Percentiles rank a stretch among this genome's conserved stretches.
Conservation (phyloP, 2,113 vertebrate species). For the Neofelis nebulosa region DNA sequence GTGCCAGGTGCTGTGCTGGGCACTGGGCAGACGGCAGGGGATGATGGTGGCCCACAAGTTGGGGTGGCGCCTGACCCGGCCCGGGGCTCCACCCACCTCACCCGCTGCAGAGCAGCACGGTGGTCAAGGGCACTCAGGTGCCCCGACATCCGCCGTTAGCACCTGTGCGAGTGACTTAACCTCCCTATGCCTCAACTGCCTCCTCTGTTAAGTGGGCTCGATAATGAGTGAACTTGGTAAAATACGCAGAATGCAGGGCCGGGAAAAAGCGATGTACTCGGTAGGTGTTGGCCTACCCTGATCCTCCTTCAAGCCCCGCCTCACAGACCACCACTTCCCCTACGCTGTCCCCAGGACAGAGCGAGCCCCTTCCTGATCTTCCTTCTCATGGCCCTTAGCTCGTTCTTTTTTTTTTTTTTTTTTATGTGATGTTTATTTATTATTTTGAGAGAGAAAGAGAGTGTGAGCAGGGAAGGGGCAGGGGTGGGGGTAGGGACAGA, state of each 20-base stretch:
- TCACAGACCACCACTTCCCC: not conserved
- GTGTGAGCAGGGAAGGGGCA: too few relatives aligned
- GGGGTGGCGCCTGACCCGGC: not conserved
- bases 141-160: not conserved
- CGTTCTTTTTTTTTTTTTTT: too few relatives aligned
- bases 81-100: not conserved
- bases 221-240: not conserved
- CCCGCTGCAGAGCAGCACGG: not conserved
- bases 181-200: not conserved
- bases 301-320: fast-evolving
- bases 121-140: not conserved
- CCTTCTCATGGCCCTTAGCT: not conserved
- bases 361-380: not conserved
- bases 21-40: not conserved
- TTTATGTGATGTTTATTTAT: too few relatives aligned
- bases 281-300: fast-evolving
- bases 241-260: not conserved
- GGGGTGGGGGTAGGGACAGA: too few relatives aligned
- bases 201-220: not conserved
- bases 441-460: too few relatives aligned
- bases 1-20: not conserved
- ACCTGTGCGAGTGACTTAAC: too few relatives aligned
- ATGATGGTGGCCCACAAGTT: fast-evolving
- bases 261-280: fast-evolving
- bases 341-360: too few relatives aligned